Evolutionary conservation across 2,113 vertebrate species (phyloP).

Genomic region (Tor tambroides): DNA sequence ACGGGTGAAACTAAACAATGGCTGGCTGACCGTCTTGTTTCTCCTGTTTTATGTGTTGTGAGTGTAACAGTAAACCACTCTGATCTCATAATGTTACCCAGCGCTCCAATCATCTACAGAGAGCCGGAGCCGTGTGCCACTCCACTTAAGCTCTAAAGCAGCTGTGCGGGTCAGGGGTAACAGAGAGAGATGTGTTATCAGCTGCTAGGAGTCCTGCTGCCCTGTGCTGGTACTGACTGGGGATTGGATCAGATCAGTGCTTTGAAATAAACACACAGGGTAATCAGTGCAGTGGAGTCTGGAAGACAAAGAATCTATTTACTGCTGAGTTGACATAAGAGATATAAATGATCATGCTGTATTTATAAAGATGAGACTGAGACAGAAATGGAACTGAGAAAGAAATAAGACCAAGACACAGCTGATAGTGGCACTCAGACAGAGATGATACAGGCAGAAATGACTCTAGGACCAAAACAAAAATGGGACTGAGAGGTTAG

Average conservation of each 20-base stretch:
- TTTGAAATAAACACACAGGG: neutral
- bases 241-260: slow-evolving; percentile 2
- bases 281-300: neutral
- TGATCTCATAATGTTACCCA: slow-evolving; percentile 71
- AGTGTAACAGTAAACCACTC: slow-evolving; percentile 66
- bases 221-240: slow-evolving; percentile 45
- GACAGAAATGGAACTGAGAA: slow-evolving; percentile 39
- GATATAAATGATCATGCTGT: neutral
- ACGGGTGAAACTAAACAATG: slow-evolving; percentile 63
- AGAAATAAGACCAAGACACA: neutral
- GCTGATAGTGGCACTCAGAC: neutral
- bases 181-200: slow-evolving; percentile 66
- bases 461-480: neutral
- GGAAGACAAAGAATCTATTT: neutral
- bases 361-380: neutral
- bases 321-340: neutral
- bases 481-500: neutral
- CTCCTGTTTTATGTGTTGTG: slow-evolving; percentile 68
- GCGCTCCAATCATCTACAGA: slow-evolving; percentile 68
- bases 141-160: slow-evolving; percentile 69
- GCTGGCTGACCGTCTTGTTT: slow-evolving; percentile 60
- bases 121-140: slow-evolving; percentile 56
- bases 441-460: neutral
- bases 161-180: slow-evolving; percentile 67
- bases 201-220: slow-evolving; percentile 60